A percentile compares a stretch with the other conserved stretches of the same genome.
Conservation (phyloP, 2,113 vertebrate genomes). For the Meriones unguiculatus region DNA sequence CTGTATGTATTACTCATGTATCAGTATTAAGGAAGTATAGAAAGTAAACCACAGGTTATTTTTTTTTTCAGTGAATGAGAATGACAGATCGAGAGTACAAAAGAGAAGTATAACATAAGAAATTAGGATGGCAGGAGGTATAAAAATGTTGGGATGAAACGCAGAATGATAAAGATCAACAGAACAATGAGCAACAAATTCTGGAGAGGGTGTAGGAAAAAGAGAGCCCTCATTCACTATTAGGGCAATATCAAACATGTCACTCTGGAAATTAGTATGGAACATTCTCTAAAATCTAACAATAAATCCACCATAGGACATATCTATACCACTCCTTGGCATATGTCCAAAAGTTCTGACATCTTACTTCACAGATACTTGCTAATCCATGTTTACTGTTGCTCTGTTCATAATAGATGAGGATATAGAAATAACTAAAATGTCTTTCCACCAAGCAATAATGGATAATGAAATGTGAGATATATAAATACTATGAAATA, state of each 20-base stretch:
- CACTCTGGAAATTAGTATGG: not conserved
- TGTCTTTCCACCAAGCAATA: not conserved
- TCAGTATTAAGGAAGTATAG: not conserved
- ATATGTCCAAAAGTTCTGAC: not conserved
- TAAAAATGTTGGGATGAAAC: not conserved
- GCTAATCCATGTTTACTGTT: not conserved
- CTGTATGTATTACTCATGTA: not conserved
- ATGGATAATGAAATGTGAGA: not conserved
- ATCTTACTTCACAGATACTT: not conserved
- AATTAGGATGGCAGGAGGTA: not conserved
- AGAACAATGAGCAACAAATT: not conserved
- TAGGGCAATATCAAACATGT: not conserved
- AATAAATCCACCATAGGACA: not conserved
- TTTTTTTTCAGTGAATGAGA: conserved; percentile 37
- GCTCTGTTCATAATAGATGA: not conserved
- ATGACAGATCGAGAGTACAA: conserved; percentile 16
- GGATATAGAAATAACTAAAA: not conserved
- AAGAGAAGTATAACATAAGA: not conserved
- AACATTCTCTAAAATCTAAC: not conserved
- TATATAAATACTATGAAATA: too few relatives aligned
- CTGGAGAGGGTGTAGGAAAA: not conserved
- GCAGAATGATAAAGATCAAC: not conserved
- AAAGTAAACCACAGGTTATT: not conserved
- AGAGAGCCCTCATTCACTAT: not conserved
- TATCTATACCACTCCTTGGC: not conserved